phyloP scores from a whole-genome alignment of 37 sponge, comb jelly and placozoan species.

The Haliclona indistincta region DNA sequence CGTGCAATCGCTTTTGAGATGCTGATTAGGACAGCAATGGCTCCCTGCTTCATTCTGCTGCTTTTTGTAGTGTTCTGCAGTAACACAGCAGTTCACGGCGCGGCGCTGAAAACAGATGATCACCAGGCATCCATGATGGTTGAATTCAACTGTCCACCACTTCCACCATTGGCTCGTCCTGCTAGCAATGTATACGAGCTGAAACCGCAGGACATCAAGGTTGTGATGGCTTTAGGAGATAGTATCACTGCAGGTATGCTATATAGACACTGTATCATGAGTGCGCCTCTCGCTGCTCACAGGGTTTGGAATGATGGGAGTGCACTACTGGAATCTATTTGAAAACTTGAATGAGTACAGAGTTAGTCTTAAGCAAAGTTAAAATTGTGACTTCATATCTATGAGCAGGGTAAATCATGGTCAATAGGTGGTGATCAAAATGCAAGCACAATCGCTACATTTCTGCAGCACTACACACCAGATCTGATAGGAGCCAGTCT shows the following conservation, averaged over 20 bases:
- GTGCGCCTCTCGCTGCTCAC: neutral
- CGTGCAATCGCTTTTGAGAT: too few relatives aligned
- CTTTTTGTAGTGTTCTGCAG: too few relatives aligned
- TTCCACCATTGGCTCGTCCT: slow-evolving; percentile 66
- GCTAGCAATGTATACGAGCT: slow-evolving; percentile 75
- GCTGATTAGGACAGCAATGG: too few relatives aligned
- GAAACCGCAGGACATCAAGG: slow-evolving; percentile 83
- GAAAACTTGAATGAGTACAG: slow-evolving; percentile 69
- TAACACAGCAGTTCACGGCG: too few relatives aligned
- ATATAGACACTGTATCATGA: neutral
- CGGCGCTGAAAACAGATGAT: too few relatives aligned
- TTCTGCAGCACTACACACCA: slow-evolving; percentile 59
- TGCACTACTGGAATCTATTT: slow-evolving; percentile 16
- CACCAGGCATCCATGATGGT: neutral
- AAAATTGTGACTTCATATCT: neutral
- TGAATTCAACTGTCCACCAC: slow-evolving; percentile 64
- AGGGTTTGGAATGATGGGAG: slow-evolving; percentile 40
- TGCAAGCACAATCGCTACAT: slow-evolving; percentile 69
- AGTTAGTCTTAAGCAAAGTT: slow-evolving; percentile 16
- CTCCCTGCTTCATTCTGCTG: too few relatives aligned
- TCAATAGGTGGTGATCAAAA: slow-evolving; percentile 71
- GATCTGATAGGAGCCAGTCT: slow-evolving; percentile 70
- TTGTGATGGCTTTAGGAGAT: slow-evolving; percentile 87
- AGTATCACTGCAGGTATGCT: slow-evolving; percentile 83
- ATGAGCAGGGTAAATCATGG: slow-evolving; percentile 71